Percentiles rank a stretch among this genome's conserved stretches.
Evolutionary conservation across 1,140 invertebrate species (phyloP).

Genomic region (Tribolium madens): DNA sequence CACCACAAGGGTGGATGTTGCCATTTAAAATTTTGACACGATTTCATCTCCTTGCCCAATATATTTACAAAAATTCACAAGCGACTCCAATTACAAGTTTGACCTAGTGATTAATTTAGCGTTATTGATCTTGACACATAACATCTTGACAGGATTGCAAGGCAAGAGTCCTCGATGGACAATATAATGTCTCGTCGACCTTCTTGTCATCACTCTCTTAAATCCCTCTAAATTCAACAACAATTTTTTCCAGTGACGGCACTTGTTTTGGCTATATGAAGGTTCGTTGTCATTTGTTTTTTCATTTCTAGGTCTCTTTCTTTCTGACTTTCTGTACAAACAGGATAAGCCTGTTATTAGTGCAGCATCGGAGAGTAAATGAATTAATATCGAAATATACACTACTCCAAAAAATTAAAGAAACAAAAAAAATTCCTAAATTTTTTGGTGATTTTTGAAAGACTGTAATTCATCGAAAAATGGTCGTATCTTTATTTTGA

Average conservation of each 20-base stretch:
- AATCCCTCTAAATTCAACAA: neutral
- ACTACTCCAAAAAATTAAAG: no score
- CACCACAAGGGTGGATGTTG: neutral
- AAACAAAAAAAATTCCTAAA: no score
- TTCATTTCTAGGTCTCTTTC: no score
- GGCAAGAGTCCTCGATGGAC: neutral
- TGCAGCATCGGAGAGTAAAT: no score
- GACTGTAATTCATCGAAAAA: no score
- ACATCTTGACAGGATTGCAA: neutral
- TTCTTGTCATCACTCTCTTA: neutral
- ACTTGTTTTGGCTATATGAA: no score
- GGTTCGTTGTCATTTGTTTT: no score
- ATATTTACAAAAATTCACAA: slow-evolving; percentile 27
- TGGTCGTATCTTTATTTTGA: no score
- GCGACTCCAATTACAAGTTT: slow-evolving; percentile 14
- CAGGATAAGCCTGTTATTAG: no score
- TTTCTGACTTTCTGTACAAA: no score
- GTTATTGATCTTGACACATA: slow-evolving; percentile 34
- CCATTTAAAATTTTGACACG: slow-evolving; percentile 19
- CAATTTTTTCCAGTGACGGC: neutral
- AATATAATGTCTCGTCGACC: slow-evolving; percentile 26
- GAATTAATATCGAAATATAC: no score
- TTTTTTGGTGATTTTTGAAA: no score
- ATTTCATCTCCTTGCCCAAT: slow-evolving; percentile 12
- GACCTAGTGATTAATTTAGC: slow-evolving; percentile 14